Evolutionary conservation across 2,797 vertebrate genomes (phyloP).

Genomic region (Falco columbarius): DNA sequence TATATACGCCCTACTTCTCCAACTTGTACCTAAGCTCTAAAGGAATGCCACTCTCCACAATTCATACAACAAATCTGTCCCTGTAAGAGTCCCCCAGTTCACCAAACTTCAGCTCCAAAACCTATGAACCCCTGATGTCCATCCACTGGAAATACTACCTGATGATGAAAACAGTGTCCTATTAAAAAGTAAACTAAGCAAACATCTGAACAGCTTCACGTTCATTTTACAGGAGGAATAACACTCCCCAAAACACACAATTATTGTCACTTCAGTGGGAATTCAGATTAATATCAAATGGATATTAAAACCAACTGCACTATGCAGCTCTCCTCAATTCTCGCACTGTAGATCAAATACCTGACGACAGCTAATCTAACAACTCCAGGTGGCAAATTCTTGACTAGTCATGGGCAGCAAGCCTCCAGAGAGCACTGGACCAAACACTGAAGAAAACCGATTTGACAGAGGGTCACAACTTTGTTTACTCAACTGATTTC

Average conservation of each 20-base stretch:
- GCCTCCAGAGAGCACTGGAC: neutral
- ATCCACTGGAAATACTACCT: neutral
- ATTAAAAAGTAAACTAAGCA: neutral
- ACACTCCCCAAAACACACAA: neutral
- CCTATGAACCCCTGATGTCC: neutral
- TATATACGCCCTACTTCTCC: accelerated
- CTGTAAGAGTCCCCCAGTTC: neutral
- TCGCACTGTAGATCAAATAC: neutral
- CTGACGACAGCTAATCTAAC: neutral
- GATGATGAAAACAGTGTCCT: neutral
- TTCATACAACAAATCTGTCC: neutral
- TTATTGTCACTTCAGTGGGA: neutral
- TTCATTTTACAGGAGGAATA: neutral
- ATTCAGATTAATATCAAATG: neutral
- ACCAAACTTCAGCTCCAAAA: neutral
- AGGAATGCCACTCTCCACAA: neutral
- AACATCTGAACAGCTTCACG: neutral
- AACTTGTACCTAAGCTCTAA: neutral
- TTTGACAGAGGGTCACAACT: neutral
- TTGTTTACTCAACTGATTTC: neutral
- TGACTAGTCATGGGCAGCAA: neutral
- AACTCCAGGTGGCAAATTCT: neutral
- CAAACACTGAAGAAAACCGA: neutral
- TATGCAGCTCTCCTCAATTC: neutral
- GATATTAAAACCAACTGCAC: neutral